These are phyloP conservation scores for Drosophila colorata DNA, from an alignment of 2,888 invertebrate species.

Conservation along the genomic window DNA sequence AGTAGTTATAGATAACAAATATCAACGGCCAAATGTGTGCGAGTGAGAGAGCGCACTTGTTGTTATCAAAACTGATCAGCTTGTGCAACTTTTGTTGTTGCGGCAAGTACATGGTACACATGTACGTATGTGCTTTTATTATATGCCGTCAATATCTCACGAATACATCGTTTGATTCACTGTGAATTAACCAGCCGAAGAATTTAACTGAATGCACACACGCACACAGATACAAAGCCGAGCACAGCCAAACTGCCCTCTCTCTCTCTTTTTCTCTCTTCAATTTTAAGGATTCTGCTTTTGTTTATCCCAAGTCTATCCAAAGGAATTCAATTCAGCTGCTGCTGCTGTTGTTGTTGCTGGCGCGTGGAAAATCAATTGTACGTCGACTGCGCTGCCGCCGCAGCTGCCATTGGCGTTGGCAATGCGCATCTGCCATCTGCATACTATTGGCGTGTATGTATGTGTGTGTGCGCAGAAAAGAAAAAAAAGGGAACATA, in stretches of 20 bases:
- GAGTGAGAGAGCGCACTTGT: constrained; percentile 46
- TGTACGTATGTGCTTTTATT: constrained; percentile 12
- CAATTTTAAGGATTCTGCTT: constrained; percentile 24
- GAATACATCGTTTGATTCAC: constrained; percentile 20
- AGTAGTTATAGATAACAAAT: constrained; percentile 44
- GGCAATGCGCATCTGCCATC: constrained; percentile 61
- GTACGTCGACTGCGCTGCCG: constrained; percentile 68
- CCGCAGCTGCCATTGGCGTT: constrained; percentile 49
- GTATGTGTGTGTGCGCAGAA: constrained; percentile 66
- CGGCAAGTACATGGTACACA: constrained; percentile 3
- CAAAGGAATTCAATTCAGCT: constrained; percentile 48
- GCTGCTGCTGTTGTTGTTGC: constrained; percentile 48
- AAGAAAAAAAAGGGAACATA: constrained; percentile 41
- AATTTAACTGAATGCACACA: constrained; percentile 10
- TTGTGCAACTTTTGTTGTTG: constrained; percentile 25
- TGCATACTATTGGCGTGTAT: constrained; percentile 49
- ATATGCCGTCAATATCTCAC: constrained; percentile 30
- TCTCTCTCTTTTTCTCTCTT: not conserved
- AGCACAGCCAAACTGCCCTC: constrained; percentile 27
- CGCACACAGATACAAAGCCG: constrained; percentile 1
- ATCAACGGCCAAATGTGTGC: not conserved
- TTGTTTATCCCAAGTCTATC: constrained; percentile 51
- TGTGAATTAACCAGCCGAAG: not conserved
- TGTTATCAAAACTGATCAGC: constrained; percentile 48
- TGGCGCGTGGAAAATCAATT: constrained; percentile 70